Evolutionary conservation across 2,888 invertebrate species (phyloP).

Genomic region (Ferrisia virgata): DNA sequence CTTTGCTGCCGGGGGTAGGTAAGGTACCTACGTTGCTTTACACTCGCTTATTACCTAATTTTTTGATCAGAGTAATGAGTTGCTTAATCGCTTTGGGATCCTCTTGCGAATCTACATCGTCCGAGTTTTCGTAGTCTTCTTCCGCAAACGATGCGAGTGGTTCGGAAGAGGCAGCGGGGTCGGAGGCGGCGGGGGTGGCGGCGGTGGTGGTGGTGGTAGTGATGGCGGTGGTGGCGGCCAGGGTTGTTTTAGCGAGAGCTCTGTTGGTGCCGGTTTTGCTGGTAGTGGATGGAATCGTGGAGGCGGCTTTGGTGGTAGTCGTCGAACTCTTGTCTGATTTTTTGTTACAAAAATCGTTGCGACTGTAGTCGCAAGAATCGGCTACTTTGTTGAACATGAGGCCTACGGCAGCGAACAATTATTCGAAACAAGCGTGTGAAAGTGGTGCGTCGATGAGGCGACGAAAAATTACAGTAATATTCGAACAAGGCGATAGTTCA

Average conservation of each 20-base stretch:
- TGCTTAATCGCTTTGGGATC: slow-evolving; percentile 78
- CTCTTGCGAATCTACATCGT: slow-evolving; percentile 56
- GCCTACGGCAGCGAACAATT: slow-evolving; percentile 58
- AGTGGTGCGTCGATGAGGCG: background rate
- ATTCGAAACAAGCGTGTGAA: background rate
- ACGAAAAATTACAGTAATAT: background rate
- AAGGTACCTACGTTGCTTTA: background rate
- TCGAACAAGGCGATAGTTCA: background rate
- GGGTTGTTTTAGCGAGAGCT: too few relatives aligned
- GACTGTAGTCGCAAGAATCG: slow-evolving; percentile 87
- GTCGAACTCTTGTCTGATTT: slow-evolving; percentile 57
- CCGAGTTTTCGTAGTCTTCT: slow-evolving; percentile 52
- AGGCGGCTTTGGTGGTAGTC: slow-evolving; percentile 49
- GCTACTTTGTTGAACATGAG: slow-evolving; percentile 86
- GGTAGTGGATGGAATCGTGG: background rate
- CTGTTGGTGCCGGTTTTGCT: background rate
- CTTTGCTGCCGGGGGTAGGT: too few relatives aligned
- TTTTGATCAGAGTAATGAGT: slow-evolving; percentile 76
- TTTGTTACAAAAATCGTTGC: slow-evolving; percentile 79
- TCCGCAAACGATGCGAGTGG: slow-evolving; percentile 50
- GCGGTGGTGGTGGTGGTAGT: slow-evolving; percentile 50
- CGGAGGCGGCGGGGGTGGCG: slow-evolving; percentile 49
- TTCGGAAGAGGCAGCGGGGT: slow-evolving; percentile 50
- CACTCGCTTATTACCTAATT: slow-evolving; percentile 62
- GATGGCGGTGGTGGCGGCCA: slow-evolving; percentile 52